Conservation (phyloP, 2,797 vertebrate genomes). For the Antrozous pallidus region DNA sequence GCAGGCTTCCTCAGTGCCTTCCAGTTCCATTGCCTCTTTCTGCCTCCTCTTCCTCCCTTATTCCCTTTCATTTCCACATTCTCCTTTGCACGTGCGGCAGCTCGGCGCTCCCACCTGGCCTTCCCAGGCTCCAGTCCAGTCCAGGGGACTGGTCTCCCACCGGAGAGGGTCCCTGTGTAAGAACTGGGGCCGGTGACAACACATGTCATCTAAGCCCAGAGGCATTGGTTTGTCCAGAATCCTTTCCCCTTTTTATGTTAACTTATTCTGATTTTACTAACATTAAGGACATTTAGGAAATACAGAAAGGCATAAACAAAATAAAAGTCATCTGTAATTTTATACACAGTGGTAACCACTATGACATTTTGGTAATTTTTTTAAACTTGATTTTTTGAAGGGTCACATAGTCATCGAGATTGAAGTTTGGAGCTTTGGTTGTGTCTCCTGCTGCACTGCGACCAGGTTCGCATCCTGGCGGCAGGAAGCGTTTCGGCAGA, state of each 20-base stretch:
- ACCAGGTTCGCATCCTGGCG: background rate
- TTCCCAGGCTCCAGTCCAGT: background rate
- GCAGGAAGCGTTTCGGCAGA: rapidly evolving
- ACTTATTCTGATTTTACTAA: background rate
- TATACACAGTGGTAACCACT: background rate
- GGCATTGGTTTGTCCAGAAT: background rate
- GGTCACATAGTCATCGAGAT: background rate
- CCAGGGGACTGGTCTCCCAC: rapidly evolving
- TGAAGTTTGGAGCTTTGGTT: background rate
- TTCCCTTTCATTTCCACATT: background rate
- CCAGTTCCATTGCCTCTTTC: background rate
- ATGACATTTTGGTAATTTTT: background rate
- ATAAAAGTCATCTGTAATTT: background rate
- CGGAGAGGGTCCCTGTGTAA: background rate
- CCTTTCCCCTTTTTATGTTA: background rate
- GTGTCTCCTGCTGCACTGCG: background rate
- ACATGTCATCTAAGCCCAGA: background rate
- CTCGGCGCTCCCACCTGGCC: background rate
- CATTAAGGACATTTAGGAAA: background rate
- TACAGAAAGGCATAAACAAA: background rate
- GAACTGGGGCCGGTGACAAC: background rate
- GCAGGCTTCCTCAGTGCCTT: too few relatives aligned
- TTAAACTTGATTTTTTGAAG: background rate
- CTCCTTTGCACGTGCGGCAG: background rate
- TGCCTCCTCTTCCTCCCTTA: background rate